Conservation (phyloP, 2,113 vertebrate genomes). For the Alexandromys fortis region DNA sequence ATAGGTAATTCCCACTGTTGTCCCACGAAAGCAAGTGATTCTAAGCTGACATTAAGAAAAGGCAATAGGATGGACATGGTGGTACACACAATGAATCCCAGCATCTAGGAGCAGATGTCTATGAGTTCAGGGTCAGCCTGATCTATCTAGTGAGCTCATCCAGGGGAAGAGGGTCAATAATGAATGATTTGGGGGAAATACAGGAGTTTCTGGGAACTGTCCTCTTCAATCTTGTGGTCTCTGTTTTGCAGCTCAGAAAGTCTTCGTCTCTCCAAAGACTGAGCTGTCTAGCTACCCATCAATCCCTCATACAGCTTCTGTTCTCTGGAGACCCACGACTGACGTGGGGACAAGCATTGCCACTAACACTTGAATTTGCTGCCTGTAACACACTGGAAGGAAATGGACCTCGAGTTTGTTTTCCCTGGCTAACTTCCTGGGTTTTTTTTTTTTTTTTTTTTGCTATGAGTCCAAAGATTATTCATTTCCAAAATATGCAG, state of each 20-base stretch:
- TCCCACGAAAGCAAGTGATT: slow-evolving; percentile 6
- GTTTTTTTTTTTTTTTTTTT: too few species aligned
- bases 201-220: background rate
- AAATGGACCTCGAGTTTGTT: background rate
- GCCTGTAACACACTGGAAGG: background rate
- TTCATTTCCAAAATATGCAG: background rate
- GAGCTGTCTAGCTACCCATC: background rate
- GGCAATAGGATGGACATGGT: background rate
- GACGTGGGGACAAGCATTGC: background rate
- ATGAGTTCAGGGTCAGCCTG: background rate
- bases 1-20: background rate
- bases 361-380: background rate
- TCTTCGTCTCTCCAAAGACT: background rate
- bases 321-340: background rate
- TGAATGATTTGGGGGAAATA: background rate
- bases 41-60: background rate
- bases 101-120: background rate
- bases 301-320: background rate
- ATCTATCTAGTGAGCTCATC: background rate
- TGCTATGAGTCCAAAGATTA: background rate
- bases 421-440: background rate
- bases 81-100: background rate
- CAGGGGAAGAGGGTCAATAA: background rate
- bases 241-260: background rate
- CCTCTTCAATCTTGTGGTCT: background rate